Evolutionary conservation across 1,140 invertebrate genomes (phyloP).

Genomic region (Platorchestia sp.): DNA sequence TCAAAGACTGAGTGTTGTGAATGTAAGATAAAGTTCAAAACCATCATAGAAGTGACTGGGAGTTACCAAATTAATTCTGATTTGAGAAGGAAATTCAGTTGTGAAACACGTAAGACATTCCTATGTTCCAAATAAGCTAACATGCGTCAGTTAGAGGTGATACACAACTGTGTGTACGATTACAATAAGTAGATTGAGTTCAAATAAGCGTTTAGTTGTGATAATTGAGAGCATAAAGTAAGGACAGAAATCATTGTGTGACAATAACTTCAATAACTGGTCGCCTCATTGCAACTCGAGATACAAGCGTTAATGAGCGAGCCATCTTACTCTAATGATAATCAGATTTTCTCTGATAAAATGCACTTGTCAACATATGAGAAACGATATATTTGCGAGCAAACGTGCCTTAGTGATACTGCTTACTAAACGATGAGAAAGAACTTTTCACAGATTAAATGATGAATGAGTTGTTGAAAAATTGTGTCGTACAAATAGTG

Average conservation of each 20-base stretch:
- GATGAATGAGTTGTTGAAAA: neutral
- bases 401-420: neutral
- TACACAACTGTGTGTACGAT: neutral
- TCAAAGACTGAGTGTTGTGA: neutral
- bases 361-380: neutral
- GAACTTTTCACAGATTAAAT: neutral
- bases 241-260: neutral
- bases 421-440: neutral
- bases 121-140: neutral
- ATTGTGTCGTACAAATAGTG: neutral
- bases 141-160: neutral
- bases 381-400: neutral
- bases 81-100: neutral
- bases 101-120: neutral
- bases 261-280: neutral
- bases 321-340: neutral
- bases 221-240: neutral
- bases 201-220: too few relatives aligned
- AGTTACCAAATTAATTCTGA: neutral
- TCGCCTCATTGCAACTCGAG: neutral
- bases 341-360: neutral
- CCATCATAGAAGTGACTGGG: neutral
- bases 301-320: neutral
- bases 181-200: neutral
- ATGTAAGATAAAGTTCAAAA: neutral